Evolutionary conservation across 2,888 invertebrate species (phyloP).

Genomic region (Andrena marginata): DNA sequence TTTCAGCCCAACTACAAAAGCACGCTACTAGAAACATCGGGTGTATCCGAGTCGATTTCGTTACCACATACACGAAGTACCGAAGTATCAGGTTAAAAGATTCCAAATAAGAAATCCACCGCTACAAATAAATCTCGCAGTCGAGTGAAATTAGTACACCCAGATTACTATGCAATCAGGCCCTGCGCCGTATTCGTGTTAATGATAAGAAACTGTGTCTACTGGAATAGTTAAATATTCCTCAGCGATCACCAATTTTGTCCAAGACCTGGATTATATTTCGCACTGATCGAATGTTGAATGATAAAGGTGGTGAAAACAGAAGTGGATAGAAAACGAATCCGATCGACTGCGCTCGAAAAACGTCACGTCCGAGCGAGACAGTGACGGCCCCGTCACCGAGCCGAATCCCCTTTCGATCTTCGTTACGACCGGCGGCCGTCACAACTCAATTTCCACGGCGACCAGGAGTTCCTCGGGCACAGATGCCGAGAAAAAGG

Average conservation of each 20-base stretch:
- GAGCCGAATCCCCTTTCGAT: not conserved
- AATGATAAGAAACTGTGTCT: slow-evolving; percentile 14
- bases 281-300: too few species aligned
- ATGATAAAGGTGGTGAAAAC: too few species aligned
- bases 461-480: not conserved
- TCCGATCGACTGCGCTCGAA: not conserved
- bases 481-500: not conserved
- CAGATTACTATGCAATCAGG: slow-evolving; percentile 18
- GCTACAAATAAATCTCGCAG: not conserved
- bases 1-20: not conserved
- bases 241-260: not conserved
- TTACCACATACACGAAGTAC: too few species aligned
- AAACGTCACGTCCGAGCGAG: not conserved
- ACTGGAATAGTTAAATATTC: not conserved
- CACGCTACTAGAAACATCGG: not conserved
- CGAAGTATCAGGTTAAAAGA: too few species aligned
- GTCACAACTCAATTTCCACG: slow-evolving; percentile 20
- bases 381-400: slow-evolving; percentile 7
- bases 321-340: not conserved
- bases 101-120: too few species aligned
- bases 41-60: not conserved
- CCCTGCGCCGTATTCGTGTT: slow-evolving; percentile 13
- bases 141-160: not conserved
- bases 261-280: not conserved
- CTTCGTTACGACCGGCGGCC: not conserved